phyloP scores from a whole-genome alignment of 2,113 vertebrate genomes.

The Erythrolamprus reginae region DNA sequence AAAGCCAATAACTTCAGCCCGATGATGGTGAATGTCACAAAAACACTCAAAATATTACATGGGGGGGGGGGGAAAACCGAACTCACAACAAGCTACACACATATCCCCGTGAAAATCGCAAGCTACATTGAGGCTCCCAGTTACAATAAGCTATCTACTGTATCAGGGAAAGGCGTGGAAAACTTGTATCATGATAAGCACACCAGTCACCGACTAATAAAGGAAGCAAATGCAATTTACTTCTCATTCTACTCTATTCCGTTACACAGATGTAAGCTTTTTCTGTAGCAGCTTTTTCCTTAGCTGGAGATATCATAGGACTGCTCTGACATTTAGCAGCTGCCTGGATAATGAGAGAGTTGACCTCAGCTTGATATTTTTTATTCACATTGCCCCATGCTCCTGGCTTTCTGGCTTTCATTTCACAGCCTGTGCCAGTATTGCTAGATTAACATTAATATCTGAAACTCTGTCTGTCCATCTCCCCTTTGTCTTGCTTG shows the following conservation, averaged over 20 bases:
- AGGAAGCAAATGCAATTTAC: neutral
- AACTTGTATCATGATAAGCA: neutral
- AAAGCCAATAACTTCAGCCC: too few relatives aligned
- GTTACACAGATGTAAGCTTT: neutral
- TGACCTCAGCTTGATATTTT: neutral
- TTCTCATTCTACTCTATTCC: neutral
- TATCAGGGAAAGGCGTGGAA: neutral
- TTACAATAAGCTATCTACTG: neutral
- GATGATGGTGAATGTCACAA: too few relatives aligned
- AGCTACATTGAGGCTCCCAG: neutral
- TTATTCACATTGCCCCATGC: neutral
- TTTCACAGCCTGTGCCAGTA: conserved; percentile 14
- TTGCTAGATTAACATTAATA: conserved; percentile 13
- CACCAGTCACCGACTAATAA: neutral
- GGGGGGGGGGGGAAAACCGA: too few relatives aligned
- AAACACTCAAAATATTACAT: too few relatives aligned
- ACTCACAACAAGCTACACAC: too few relatives aligned
- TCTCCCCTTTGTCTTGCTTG: conserved; percentile 4
- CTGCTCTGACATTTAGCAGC: neutral
- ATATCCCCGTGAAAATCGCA: too few relatives aligned
- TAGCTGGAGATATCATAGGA: neutral
- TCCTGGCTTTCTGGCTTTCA: neutral
- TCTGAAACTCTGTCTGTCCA: neutral
- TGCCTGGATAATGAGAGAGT: neutral
- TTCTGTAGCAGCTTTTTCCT: neutral